Conservation (phyloP, 2,113 vertebrate species). For the Protobothrops mucrosquamatus region DNA sequence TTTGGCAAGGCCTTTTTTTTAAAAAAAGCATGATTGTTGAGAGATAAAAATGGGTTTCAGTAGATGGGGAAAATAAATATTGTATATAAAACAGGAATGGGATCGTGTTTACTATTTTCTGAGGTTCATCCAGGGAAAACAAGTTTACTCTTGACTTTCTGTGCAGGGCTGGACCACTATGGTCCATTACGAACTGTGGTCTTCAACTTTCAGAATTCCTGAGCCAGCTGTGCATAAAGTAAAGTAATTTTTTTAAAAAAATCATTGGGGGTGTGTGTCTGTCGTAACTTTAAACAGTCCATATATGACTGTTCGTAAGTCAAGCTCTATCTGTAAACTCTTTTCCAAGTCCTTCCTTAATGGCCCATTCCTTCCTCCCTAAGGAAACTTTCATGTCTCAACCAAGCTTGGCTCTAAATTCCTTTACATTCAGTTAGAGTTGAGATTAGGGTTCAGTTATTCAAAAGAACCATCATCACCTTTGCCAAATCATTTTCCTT, state of each 20-base stretch:
- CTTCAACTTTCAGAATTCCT: no score
- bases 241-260: no score
- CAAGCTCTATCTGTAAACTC: not conserved
- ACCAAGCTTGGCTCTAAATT: not conserved
- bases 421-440: not conserved
- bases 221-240: no score
- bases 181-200: no score
- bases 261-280: not conserved
- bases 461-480: not conserved
- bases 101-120: not conserved
- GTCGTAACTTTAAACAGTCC: not conserved
- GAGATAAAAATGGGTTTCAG: not conserved
- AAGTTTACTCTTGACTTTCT: not conserved
- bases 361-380: not conserved
- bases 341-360: not conserved
- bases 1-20: not conserved
- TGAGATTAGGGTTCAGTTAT: not conserved
- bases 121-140: not conserved
- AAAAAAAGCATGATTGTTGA: not conserved
- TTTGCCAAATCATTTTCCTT: not conserved
- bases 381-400: not conserved
- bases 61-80: not conserved
- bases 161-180: no score
- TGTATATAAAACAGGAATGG: not conserved
- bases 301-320: not conserved